These are phyloP conservation scores for Lasioglossum baleicum DNA, from an alignment of 1,140 invertebrate genomes.

Conservation along the genomic window DNA sequence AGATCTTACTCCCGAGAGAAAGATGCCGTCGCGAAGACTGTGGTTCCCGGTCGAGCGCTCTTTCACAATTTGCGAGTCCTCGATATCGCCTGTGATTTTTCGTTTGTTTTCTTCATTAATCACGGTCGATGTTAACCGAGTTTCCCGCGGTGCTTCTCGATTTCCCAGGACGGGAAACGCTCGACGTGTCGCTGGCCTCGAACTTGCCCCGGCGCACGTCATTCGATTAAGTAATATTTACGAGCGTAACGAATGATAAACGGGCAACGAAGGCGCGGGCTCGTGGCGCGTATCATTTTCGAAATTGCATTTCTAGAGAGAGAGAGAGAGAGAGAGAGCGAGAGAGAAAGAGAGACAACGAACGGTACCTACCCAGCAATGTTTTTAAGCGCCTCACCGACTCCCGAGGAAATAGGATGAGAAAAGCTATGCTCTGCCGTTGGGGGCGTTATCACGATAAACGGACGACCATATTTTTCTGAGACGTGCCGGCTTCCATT, in stretches of 20 bases:
- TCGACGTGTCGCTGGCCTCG: not conserved
- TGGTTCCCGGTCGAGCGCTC: too few species aligned
- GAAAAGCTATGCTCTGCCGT: constrained; percentile 21
- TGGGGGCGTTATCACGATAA: constrained; percentile 51
- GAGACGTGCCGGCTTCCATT: constrained; percentile 24
- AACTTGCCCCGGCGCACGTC: not conserved
- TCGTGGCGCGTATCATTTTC: constrained; percentile 12
- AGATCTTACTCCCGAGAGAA: too few species aligned
- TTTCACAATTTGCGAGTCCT: too few species aligned
- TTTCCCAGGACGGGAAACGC: not conserved
- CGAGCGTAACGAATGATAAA: constrained; percentile 37
- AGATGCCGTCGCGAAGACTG: too few species aligned
- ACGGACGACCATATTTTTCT: constrained; percentile 52
- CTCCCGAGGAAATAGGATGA: constrained; percentile 42
- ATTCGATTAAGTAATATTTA: constrained; percentile 37
- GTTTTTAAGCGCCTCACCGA: constrained; percentile 43
- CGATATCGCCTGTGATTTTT: too few species aligned
- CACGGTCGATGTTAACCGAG: too few species aligned
- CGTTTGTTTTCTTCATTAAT: too few species aligned
- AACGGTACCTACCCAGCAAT: not conserved
- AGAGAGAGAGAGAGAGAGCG: not conserved
- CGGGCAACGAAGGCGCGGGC: not conserved
- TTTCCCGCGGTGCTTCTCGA: not conserved
- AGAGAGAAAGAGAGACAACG: not conserved
- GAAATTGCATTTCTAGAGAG: constrained; percentile 36